A percentile compares a stretch with the other conserved stretches of the same genome.
These are phyloP conservation scores for Peribatodes rhomboidaria DNA, from an alignment of 2,888 invertebrate species.

Conservation along the genomic window DNA sequence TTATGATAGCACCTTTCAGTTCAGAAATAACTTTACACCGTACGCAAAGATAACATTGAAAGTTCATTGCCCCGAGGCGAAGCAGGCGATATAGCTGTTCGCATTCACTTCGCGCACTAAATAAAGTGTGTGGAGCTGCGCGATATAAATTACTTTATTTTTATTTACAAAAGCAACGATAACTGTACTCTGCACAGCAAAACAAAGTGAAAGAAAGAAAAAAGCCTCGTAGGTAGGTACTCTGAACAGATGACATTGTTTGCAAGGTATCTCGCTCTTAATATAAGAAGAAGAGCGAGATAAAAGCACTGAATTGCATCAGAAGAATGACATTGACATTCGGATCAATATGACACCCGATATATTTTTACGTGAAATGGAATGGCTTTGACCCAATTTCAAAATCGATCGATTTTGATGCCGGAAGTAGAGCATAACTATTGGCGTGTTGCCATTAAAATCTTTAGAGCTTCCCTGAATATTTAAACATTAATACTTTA, in stretches of 20 bases:
- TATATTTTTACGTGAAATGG: slow-evolving; percentile 22
- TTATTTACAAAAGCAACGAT: slow-evolving; percentile 5
- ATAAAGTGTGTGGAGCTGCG: neutral
- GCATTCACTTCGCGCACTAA: slow-evolving; percentile 26
- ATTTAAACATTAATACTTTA: neutral
- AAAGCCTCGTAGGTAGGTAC: no score
- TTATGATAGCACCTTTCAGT: neutral
- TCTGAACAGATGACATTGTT: slow-evolving; percentile 20
- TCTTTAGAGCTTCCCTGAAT: neutral
- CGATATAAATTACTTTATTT: slow-evolving; percentile 1
- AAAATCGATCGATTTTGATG: slow-evolving; percentile 22
- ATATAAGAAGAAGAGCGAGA: neutral
- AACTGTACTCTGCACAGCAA: neutral
- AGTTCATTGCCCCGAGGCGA: slow-evolving; percentile 20
- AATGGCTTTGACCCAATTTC: slow-evolving; percentile 15
- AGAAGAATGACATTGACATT: slow-evolving; percentile 10
- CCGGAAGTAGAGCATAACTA: slow-evolving; percentile 8
- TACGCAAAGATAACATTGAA: slow-evolving; percentile 3
- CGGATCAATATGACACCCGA: neutral
- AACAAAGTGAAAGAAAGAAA: neutral
- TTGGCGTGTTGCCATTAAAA: neutral
- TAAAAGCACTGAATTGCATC: neutral
- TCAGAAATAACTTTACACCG: neutral
- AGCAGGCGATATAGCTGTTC: slow-evolving; percentile 4
- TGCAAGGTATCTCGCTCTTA: slow-evolving; percentile 14